A percentile compares a stretch with the other conserved stretches of the same genome.
These are phyloP conservation scores for Malurus leucopterus DNA, from an alignment of 2,797 vertebrate species.

Conservation along the genomic window DNA sequence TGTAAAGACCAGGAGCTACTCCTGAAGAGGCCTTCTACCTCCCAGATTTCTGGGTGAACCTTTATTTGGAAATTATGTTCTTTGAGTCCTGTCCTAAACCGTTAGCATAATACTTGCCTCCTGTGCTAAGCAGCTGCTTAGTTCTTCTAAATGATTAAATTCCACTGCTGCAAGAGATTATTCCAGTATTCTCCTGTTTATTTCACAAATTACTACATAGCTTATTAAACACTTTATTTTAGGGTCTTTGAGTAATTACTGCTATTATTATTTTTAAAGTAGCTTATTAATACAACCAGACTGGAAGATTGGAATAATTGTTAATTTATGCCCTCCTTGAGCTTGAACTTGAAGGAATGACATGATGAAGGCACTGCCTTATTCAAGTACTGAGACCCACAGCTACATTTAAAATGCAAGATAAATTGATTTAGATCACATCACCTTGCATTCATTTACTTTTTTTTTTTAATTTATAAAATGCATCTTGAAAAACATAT, in stretches of 20 bases:
- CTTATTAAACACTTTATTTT: not conserved
- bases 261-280: not conserved
- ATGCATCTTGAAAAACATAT: not conserved
- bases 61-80: not conserved
- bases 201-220: not conserved
- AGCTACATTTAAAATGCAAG: not conserved
- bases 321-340: not conserved
- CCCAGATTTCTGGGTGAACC: not conserved
- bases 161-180: not conserved
- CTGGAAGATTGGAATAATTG: not conserved
- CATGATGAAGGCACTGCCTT: not conserved
- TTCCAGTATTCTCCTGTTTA: not conserved
- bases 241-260: not conserved
- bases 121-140: not conserved
- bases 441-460: not conserved
- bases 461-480: not conserved
- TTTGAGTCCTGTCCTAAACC: not conserved
- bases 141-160: not conserved
- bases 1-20: not conserved
- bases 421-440: not conserved
- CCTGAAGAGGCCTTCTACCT: not conserved
- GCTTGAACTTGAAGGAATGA: not conserved
- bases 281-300: not conserved
- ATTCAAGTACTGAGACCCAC: not conserved
- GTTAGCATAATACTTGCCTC: not conserved